Base-by-base conservation (phyloP, 1,140 invertebrate species). In the Euwallacea fornicatus region DNA sequence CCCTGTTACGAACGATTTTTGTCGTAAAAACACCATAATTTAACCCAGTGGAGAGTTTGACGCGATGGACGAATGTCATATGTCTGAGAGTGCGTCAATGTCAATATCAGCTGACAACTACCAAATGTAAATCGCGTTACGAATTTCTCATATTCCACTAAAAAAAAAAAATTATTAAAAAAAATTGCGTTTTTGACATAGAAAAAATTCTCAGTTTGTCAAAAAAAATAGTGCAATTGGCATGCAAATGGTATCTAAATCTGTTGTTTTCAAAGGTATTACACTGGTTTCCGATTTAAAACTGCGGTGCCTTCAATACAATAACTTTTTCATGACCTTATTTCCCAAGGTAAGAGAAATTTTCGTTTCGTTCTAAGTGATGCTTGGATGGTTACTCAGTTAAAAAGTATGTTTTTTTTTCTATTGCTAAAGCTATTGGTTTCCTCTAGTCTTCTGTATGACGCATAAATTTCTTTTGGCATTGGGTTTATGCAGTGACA, bases 161-260 rank as follows among this genome's bases (percentile, higher is more conserved):
- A 33, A 69, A 13, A 53, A 16, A 61, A 70, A 63, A 71, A 64
- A 69, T 44, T 46, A 15, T 62, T 33, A 69, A 42, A 55, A 69
- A 15, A 69, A 44, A 10, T 61, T 61, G 44, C 43, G 43, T 54
- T 71, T 71, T 64, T 71, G 69, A 65, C 69, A 61, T 71, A 33
- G n/a, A 44, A 59, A 71, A 61, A 62, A 60, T 64, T 64, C 64
- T 71, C 46, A 41, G 41, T 64, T 71, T 71, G 69, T 65, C 69
- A 71, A 64, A 60, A 56, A 41, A 65, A 71, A 71, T 56, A 60
- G 16, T 13, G 11, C 13, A 41, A 64, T 71, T 64, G 69, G 69
- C 61, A 64, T 74, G 73, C 75, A 72, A 79, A 81, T 81, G 79
- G 75, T 81, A 81, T 78, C 78, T 75, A 81, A 81, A 81, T 81